Base-by-base conservation (phyloP, 2,797 vertebrate species). In the Chelon auratus region DNA sequence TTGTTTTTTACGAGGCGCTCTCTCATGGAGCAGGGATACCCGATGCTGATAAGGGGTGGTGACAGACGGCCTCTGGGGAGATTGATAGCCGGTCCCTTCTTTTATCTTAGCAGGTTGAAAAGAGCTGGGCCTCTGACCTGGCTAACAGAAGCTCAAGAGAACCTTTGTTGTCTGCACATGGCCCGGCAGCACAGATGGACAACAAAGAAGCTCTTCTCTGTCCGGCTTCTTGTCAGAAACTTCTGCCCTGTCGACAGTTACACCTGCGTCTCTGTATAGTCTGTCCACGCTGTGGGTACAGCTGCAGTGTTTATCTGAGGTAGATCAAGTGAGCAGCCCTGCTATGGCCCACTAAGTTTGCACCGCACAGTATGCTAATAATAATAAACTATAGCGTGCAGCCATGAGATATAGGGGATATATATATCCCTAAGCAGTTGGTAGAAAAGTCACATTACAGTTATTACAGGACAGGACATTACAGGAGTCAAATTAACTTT, bases 31-130 rank as follows among this genome's bases (percentile, higher is more conserved):
- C 20, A 57, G 61, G 7, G 69, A 63, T 24, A 60, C 55, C 20
- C 42, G 63, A 51, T 37, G 56, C 52, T 72, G 79, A 94, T 92
- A 89, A 84, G 68, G 40, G 80, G 66, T 59, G 75, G 48, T 79
- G 85, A 92, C 68, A 85, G 91, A 86, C 22, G 22, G 40, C 52
- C 72, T 68, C 39, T 18, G 17, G 52, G 24, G 61, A 61, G 51
- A 47, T 76, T 63, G 59, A 76, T 61, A 77, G 53, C 62, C 8
- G 52, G 58, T 65, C 67, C 30, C 50, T 26, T 68, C 80, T 80
- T 80, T 90, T 85, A 88, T 89, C 80, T 79, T 70, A 88, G 76
- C 64, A 81, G 80, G 66, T 82, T 80, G 65, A 80, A 63, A 66
- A 80, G 63, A 89, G 81, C 5, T 3, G 58, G 74, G 87, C 73